phyloP scores from a whole-genome alignment of 2,113 vertebrate genomes.

The Micronycteris hirsuta region DNA sequence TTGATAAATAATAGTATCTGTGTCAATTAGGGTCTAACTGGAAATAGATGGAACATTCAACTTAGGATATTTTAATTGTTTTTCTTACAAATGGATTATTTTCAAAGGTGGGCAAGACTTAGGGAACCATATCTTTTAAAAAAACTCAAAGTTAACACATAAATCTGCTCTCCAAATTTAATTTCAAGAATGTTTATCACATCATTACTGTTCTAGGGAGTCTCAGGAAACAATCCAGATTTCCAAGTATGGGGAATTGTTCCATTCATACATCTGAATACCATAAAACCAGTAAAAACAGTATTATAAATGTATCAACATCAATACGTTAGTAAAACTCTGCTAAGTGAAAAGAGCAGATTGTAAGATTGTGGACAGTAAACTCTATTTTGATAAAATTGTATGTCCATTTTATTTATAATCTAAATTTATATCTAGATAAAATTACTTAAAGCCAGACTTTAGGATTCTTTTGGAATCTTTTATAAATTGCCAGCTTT shows the following conservation, averaged over 20 bases:
- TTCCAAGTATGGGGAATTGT: background rate
- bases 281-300: background rate
- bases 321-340: background rate
- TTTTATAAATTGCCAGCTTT: background rate
- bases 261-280: background rate
- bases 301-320: background rate
- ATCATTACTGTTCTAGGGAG: background rate
- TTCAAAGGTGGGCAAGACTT: background rate
- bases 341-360: background rate
- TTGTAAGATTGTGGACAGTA: background rate
- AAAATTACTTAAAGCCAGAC: background rate
- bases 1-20: background rate
- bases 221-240: background rate
- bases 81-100: background rate
- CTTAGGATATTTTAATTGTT: background rate
- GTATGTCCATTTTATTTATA: background rate
- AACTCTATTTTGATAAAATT: slow-evolving; percentile 10
- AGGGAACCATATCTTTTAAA: background rate
- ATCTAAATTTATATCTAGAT: background rate
- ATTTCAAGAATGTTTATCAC: background rate
- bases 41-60: background rate
- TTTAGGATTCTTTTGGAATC: background rate
- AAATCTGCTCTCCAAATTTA: background rate
- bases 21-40: background rate
- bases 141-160: background rate